Conservation (phyloP, 2,113 vertebrate species). For the Pristiophorus japonicus region DNA sequence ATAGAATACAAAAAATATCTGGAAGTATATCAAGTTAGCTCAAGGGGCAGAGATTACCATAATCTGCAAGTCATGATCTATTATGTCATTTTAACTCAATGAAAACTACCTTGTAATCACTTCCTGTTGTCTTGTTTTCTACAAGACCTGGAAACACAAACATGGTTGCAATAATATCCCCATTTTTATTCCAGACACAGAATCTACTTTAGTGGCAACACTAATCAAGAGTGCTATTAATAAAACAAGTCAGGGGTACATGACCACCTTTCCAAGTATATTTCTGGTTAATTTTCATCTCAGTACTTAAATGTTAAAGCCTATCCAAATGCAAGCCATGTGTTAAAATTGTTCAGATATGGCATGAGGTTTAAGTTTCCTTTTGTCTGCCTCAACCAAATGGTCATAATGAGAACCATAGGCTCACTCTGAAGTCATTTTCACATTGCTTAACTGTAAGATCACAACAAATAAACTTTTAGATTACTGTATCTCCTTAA, state of each 20-base stretch:
- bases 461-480: neutral
- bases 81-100: neutral
- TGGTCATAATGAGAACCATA: neutral
- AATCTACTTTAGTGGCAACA: neutral
- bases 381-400: neutral
- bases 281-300: neutral
- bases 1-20: neutral
- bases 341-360: neutral
- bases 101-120: neutral
- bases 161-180: neutral
- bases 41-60: neutral
- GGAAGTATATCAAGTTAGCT: neutral
- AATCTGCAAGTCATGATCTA: neutral
- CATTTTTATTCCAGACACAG: neutral
- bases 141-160: neutral
- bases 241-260: neutral
- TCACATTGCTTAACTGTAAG: neutral
- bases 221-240: neutral
- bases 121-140: neutral
- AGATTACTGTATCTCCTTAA: neutral
- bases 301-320: neutral
- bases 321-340: neutral
- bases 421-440: neutral
- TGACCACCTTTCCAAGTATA: no score
- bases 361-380: constrained; percentile 7